Evolutionary conservation across 2,113 vertebrate species (phyloP), one percentile per base, ranked within the genome.

Genomic region (Malurus alboscapulatus): DNA sequence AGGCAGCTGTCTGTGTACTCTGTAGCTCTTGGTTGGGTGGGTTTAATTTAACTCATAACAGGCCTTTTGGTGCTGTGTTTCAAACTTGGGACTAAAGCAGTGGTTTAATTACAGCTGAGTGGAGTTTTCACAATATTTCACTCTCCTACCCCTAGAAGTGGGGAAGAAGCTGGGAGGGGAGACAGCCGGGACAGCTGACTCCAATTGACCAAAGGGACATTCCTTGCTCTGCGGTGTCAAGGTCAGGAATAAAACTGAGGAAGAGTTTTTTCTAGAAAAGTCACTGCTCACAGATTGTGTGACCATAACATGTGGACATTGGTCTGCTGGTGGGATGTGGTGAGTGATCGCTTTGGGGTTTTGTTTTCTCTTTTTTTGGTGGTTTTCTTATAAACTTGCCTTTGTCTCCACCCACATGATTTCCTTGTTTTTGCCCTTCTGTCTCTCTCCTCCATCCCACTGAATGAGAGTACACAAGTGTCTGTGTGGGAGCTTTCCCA

Each of bases 381-480:
- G 24, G 6, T 15, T 48, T 27, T 58, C 27, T 73, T 74, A 26
- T 34, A 34, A 27, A 27, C 34, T 81, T 68, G 12, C 11, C 10
- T 63, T 65, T 59, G 5, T 48, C 16, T 47, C 45, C 36, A n/a
- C 19, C 16, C 45, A 14, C 3, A 3, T 61, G 7, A 26, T 88
- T 67, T 55, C 50, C 30, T 73, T 3, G 0, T 4, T 63, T 73
- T 68, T 45, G 6, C 3, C 45, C 18, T 73, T 77, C 47, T 16
- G 14, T 10, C 6, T 18, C 19, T 15, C 16, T 61, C 20, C 2
- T 3, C 2, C 20, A 22, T 40, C 26, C 13, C 55, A 6, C 17
- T 63, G 17, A 4, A 4, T 10, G 7, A 42, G 16, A 58, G 8
- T 27, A 4, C 0, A 1, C 4, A 5, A 53, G 8, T 2, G 3